Evolutionary conservation across 2,797 vertebrate genomes (phyloP).

Genomic region (Rhabdomys pumilio): DNA sequence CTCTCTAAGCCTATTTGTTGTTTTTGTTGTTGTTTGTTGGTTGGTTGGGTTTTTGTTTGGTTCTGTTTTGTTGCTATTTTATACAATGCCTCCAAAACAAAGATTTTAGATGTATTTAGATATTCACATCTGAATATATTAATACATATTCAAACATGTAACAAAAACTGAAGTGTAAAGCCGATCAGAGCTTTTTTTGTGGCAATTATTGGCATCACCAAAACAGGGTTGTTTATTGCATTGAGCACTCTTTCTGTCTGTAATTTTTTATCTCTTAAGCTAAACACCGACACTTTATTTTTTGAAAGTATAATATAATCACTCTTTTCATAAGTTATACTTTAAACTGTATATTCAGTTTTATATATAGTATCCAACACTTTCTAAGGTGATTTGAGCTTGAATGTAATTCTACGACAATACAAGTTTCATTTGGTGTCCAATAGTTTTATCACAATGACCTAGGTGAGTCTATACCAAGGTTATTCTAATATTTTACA

Average conservation of each 20-base stretch:
- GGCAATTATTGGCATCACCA: neutral
- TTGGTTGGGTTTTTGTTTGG: neutral
- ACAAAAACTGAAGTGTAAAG: neutral
- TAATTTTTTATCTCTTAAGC: neutral
- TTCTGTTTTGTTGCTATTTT: neutral
- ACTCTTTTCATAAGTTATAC: neutral
- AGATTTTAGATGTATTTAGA: neutral
- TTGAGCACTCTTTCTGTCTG: neutral
- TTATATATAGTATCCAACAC: neutral
- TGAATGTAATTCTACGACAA: conserved; percentile 59
- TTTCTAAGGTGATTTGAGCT: neutral
- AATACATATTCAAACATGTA: neutral
- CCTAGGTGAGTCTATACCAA: neutral
- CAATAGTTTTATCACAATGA: conserved; percentile 78
- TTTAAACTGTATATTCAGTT: neutral
- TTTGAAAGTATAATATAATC: neutral
- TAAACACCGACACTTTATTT: neutral
- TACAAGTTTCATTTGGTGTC: conserved; percentile 77
- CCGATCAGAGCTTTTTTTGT: neutral
- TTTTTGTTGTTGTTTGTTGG: neutral
- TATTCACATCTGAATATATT: neutral
- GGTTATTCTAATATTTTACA: conserved; percentile 63
- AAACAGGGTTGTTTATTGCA: neutral
- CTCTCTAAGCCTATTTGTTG: neutral
- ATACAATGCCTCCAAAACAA: neutral